Evolutionary conservation across 1,140 invertebrate species (phyloP).

Genomic region (Tachypleus tridentatus): DNA sequence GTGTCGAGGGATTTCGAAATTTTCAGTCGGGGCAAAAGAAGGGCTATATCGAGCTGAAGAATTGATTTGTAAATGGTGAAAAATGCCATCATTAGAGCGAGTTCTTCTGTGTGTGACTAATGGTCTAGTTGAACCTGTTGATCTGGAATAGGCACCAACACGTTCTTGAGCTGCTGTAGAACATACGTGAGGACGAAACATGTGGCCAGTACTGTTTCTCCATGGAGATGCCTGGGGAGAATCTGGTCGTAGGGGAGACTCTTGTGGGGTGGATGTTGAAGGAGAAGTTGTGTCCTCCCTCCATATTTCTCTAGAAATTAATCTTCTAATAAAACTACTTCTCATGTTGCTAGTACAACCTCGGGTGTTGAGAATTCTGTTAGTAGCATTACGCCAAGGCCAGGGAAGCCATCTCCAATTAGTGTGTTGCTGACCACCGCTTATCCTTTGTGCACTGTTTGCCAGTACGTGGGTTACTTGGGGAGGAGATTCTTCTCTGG

Average conservation of each 20-base stretch:
- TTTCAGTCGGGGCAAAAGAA: conserved; percentile 6
- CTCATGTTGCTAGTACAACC: neutral
- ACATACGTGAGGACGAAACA: conserved; percentile 10
- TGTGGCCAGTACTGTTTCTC: conserved; percentile 18
- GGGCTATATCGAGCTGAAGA: conserved; percentile 6
- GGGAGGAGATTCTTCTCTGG: neutral
- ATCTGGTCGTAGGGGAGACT: conserved; percentile 1
- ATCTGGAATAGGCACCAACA: conserved; percentile 12
- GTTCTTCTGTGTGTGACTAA: conserved; percentile 15
- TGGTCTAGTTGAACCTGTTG: neutral
- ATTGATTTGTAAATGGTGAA: conserved; percentile 24
- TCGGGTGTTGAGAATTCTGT: neutral
- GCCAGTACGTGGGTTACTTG: neutral
- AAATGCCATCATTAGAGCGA: conserved; percentile 25
- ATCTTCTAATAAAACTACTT: conserved; percentile 11
- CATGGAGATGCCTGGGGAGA: conserved; percentile 12
- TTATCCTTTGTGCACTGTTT: conserved; percentile 1
- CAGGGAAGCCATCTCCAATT: conserved; percentile 21
- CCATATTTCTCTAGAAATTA: conserved; percentile 14
- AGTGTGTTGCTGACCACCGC: conserved; percentile 8
- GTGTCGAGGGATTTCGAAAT: conserved; percentile 33
- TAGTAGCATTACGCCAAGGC: conserved; percentile 7
- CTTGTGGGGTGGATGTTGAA: neutral
- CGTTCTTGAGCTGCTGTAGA: conserved; percentile 2
- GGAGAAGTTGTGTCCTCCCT: conserved; percentile 4